phyloP scores from a whole-genome alignment of 2,113 vertebrate genomes.

The Cheilinus undulatus region DNA sequence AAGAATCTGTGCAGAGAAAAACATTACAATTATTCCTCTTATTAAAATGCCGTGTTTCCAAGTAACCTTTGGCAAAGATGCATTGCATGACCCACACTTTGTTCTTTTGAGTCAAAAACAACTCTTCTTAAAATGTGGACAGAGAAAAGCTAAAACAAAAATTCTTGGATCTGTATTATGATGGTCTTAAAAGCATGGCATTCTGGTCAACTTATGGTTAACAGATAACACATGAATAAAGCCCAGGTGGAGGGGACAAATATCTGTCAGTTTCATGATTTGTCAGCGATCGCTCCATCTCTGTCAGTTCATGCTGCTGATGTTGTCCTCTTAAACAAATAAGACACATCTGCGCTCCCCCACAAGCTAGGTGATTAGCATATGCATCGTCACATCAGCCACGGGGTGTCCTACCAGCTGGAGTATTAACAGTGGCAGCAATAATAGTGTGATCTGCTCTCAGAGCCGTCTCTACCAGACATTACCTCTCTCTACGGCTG shows the following conservation, averaged over 20 bases:
- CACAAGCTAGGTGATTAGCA: conserved; percentile 66
- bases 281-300: conserved; percentile 36
- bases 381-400: conserved; percentile 67
- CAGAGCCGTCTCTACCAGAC: conserved; percentile 67
- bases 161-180: neutral
- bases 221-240: neutral
- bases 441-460: conserved; percentile 64
- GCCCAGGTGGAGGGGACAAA: conserved; percentile 16
- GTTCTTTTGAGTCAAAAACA: neutral
- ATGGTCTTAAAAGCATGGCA: neutral
- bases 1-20: conserved; percentile 1
- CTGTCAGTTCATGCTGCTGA: conserved; percentile 67
- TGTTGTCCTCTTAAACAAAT: conserved; percentile 67
- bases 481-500: conserved; percentile 55
- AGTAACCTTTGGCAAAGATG: neutral
- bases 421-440: conserved; percentile 53
- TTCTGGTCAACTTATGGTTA: neutral
- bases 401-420: conserved; percentile 53
- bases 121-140: neutral
- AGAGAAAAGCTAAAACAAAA: neutral
- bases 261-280: conserved; percentile 15
- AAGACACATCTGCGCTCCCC: conserved; percentile 62
- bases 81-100: conserved; percentile 4
- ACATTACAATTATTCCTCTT: neutral
- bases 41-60: neutral